A percentile compares a stretch with the other conserved stretches of the same genome.
Conservation (phyloP, 23 tunicate species). For the Trididemnum miniatum region DNA sequence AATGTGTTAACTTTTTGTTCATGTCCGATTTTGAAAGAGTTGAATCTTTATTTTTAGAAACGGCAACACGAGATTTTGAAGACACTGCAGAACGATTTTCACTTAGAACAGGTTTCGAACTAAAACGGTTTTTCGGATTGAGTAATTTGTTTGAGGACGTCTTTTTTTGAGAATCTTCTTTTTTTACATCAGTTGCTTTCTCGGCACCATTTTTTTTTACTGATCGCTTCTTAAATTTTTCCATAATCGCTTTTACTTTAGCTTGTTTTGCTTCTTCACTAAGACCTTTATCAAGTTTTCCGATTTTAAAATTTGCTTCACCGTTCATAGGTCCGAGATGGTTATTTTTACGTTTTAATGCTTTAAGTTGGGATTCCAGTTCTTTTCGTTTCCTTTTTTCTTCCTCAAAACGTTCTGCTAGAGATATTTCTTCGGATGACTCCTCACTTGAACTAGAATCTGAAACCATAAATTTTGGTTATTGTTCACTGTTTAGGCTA, state of each 20-base stretch:
- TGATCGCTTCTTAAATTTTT: slow-evolving; percentile 49
- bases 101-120: neutral
- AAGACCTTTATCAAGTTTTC: slow-evolving; percentile 56
- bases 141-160: neutral
- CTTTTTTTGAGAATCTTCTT: neutral
- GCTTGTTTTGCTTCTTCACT: slow-evolving; percentile 65
- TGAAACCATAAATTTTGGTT: neutral
- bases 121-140: neutral
- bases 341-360: slow-evolving; percentile 28
- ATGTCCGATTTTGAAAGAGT: neutral
- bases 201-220: neutral
- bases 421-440: slow-evolving; percentile 30
- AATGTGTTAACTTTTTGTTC: neutral
- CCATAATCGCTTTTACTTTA: slow-evolving; percentile 71
- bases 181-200: neutral
- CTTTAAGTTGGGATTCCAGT: slow-evolving; percentile 61
- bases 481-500: too few relatives aligned
- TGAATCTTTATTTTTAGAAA: neutral
- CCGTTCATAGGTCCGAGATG: neutral
- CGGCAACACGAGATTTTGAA: neutral
- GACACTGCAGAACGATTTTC: too few relatives aligned
- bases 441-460: slow-evolving; percentile 27
- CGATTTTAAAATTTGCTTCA: slow-evolving; percentile 54
- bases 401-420: slow-evolving; percentile 51
- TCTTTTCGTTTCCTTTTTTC: slow-evolving; percentile 69